Evolutionary conservation across 2,113 vertebrate species (phyloP).

Genomic region (Pseudolaguvia tuberculata): DNA sequence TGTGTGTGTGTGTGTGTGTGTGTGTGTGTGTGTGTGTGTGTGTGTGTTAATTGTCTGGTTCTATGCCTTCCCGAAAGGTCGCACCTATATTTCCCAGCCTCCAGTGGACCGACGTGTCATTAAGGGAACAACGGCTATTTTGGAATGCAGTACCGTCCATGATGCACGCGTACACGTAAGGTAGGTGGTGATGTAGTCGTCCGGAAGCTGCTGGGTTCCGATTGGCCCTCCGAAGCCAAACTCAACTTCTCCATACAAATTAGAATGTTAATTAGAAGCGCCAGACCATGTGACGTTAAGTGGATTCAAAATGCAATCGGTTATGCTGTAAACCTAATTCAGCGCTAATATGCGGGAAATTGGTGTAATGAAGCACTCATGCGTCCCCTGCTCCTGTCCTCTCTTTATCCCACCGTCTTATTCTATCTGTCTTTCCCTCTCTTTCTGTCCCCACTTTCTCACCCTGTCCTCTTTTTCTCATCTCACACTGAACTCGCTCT

Average conservation of each 20-base stretch:
- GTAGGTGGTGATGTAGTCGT: slow-evolving; percentile 57
- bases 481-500: too few relatives aligned
- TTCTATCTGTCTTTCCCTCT: slow-evolving; percentile 38
- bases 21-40: not conserved
- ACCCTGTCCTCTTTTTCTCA: not conserved
- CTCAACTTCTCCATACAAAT: slow-evolving; percentile 19
- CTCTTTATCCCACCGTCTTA: slow-evolving; percentile 36
- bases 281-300: slow-evolving; percentile 40
- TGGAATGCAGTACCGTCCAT: slow-evolving; percentile 79
- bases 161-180: slow-evolving; percentile 82
- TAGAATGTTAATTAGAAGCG: slow-evolving; percentile 45
- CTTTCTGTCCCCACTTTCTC: too few relatives aligned
- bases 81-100: slow-evolving; percentile 77
- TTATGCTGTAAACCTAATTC: slow-evolving; percentile 48
- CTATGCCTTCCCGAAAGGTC: slow-evolving; percentile 71
- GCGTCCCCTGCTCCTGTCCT: slow-evolving; percentile 22
- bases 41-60: not conserved
- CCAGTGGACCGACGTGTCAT: slow-evolving; percentile 86
- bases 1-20: not conserved
- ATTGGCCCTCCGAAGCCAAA: not conserved
- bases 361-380: slow-evolving; percentile 43
- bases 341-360: slow-evolving; percentile 48
- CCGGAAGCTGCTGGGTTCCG: slow-evolving; percentile 7
- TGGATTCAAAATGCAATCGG: slow-evolving; percentile 47
- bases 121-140: slow-evolving; percentile 85